Base-by-base conservation (phyloP, 2,797 vertebrate species). In the Carduelis carduelis region DNA sequence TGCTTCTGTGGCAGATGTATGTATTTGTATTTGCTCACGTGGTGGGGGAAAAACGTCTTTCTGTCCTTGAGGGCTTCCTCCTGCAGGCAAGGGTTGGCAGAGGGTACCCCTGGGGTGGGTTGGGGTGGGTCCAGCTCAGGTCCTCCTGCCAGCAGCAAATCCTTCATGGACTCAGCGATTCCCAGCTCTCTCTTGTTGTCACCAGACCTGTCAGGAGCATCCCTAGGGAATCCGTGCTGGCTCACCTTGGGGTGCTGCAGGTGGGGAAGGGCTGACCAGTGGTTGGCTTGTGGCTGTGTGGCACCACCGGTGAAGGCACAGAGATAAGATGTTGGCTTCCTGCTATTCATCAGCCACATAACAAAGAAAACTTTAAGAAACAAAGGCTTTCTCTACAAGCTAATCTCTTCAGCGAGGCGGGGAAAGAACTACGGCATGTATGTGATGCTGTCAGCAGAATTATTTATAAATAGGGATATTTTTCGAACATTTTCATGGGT, bases 391-490 rank as follows among this genome's bases (percentile, higher is more conserved):
- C 85, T 90, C 91, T 92, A 21, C 64, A 47, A 76, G 47, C 93
- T 93, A 71, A 95, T 93, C 88, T 72, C 85, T 91, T 89, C 85
- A 85, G 82, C 30, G 6, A 81, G 70, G 75, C 72, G 14, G 59
- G 68, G 90, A 50, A 69, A 95, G 89, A 95, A 94, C 59, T 43
- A 89, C 15, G 1, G 76, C 56, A 1, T 70, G 64, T 55, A 83
- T 64, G 81, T 68, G 88, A 74, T 87, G 92, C 79, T 93, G 74
- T 92, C 91, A 87, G 92, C 95, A 97, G 91, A 96, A 95, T 84
- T 96, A 96, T 93, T 96, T 92, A 94, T 96, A 96, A 93, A 86
- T 83, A 60, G 90, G 89, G 94, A 94, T 95, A 95, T 92, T 97
- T 94, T 95, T 92, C 9, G 76, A 94, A 94, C 87, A 94, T 96